Percentiles rank a stretch among this genome's conserved stretches.
These are phyloP conservation scores for Polyommatus iphigenia DNA, from an alignment of 2,888 invertebrate genomes.

Conservation along the genomic window DNA sequence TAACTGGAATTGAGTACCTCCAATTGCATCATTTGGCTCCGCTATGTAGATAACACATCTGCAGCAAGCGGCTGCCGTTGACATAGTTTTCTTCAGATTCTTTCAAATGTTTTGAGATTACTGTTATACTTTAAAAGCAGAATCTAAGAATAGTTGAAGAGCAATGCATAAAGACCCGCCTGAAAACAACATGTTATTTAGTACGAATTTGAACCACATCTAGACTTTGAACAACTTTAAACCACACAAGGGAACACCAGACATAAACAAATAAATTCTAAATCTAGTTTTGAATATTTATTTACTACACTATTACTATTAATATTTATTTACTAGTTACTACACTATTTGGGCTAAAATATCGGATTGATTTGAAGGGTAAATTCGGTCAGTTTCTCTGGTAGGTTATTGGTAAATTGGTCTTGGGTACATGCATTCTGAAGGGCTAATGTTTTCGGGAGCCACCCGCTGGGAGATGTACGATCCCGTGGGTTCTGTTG, in stretches of 20 bases:
- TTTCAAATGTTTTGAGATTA: constrained; percentile 63
- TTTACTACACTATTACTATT: too few species aligned
- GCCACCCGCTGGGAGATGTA: constrained; percentile 58
- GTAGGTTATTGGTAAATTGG: neutral
- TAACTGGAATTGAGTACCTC: neutral
- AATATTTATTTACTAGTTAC: too few species aligned
- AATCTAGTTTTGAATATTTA: too few species aligned
- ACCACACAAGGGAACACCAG: too few species aligned
- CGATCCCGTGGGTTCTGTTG: constrained; percentile 28
- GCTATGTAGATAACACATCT: neutral
- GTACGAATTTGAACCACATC: neutral
- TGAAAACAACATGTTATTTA: neutral
- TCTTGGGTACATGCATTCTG: constrained; percentile 43
- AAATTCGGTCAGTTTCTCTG: neutral
- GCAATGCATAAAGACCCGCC: constrained; percentile 31
- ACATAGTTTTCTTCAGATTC: constrained; percentile 62
- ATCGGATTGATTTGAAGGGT: neutral
- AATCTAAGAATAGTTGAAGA: constrained; percentile 41
- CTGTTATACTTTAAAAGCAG: constrained; percentile 52
- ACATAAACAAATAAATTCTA: too few species aligned
- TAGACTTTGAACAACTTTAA: neutral
- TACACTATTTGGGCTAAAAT: neutral
- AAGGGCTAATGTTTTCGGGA: constrained; percentile 61
- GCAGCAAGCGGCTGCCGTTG: constrained; percentile 47
- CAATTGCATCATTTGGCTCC: neutral